phyloP scores from a whole-genome alignment of 2,113 vertebrate species.

The Lichenostomus cassidix region DNA sequence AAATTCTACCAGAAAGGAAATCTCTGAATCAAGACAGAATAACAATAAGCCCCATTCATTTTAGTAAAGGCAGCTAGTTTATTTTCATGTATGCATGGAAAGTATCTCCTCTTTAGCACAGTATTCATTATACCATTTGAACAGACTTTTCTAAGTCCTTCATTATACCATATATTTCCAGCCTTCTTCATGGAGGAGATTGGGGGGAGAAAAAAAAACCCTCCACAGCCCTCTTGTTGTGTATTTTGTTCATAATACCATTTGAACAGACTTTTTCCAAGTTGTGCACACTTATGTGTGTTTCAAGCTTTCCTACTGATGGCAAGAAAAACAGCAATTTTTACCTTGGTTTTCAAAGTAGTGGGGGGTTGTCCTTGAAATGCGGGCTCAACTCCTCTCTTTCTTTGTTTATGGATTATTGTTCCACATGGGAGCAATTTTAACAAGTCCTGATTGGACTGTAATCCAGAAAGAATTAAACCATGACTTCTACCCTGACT shows the following conservation, averaged over 20 bases:
- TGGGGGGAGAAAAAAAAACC: fast-evolving
- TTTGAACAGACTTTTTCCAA: background rate
- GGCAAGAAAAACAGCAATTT: background rate
- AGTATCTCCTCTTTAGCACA: background rate
- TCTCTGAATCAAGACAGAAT: background rate
- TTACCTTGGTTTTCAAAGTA: background rate
- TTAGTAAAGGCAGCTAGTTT: background rate
- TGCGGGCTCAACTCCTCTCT: background rate
- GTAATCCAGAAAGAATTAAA: conserved; percentile 36
- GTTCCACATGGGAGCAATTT: conserved; percentile 13
- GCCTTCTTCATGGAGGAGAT: background rate
- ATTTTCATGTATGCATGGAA: background rate
- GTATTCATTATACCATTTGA: background rate
- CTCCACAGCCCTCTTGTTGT: background rate
- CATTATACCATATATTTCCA: background rate
- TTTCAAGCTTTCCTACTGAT: background rate
- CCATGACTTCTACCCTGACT: background rate
- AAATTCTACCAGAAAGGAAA: background rate
- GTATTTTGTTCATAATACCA: background rate
- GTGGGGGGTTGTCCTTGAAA: conserved; percentile 7
- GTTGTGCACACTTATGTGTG: background rate
- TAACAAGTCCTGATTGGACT: background rate
- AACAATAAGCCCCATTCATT: background rate
- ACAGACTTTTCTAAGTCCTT: background rate
- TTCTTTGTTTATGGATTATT: conserved; percentile 38